Evolutionary conservation across 1,140 invertebrate genomes (phyloP).

Genomic region (Coelopa frigida): DNA sequence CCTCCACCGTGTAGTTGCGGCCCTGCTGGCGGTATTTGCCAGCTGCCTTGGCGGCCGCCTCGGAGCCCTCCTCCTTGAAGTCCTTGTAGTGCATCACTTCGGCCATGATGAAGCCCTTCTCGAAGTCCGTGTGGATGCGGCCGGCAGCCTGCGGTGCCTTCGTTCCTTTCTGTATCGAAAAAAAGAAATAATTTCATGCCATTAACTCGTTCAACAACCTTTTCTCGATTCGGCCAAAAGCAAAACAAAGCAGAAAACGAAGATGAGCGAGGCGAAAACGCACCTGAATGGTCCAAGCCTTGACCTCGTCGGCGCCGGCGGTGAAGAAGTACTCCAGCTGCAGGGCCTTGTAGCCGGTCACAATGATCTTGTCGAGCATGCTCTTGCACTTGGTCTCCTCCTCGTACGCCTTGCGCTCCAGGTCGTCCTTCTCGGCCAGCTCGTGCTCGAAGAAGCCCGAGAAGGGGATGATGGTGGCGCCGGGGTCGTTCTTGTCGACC

Average conservation of each 20-base stretch:
- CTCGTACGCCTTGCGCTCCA: constrained; percentile 54
- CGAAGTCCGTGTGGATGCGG: constrained; percentile 97
- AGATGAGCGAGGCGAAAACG: too few species aligned
- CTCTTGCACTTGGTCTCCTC: constrained; percentile 50
- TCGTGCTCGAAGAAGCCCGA: constrained; percentile 88
- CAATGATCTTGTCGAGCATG: constrained; percentile 93
- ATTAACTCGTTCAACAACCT: not conserved
- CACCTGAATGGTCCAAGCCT: constrained; percentile 99
- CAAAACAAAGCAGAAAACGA: not conserved
- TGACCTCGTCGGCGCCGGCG: constrained; percentile 93
- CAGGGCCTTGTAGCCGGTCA: constrained; percentile 93
- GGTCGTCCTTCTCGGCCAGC: constrained; percentile 76
- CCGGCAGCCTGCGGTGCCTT: constrained; percentile 98
- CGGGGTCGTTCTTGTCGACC: constrained; percentile 96
- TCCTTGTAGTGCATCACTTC: constrained; percentile 98
- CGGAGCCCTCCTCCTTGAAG: constrained; percentile 93
- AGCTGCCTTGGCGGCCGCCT: constrained; percentile 82
- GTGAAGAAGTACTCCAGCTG: constrained; percentile 98
- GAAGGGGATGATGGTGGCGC: constrained; percentile 88
- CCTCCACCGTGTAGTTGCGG: constrained; percentile 92
- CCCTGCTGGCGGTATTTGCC: constrained; percentile 99
- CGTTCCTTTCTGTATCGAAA: constrained; percentile 73
- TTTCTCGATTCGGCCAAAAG: not conserved
- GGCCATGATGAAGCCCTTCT: constrained; percentile 99
- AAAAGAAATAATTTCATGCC: not conserved